Conservation (phyloP, 1,140 invertebrate species). For the Calycopis cecrops region DNA sequence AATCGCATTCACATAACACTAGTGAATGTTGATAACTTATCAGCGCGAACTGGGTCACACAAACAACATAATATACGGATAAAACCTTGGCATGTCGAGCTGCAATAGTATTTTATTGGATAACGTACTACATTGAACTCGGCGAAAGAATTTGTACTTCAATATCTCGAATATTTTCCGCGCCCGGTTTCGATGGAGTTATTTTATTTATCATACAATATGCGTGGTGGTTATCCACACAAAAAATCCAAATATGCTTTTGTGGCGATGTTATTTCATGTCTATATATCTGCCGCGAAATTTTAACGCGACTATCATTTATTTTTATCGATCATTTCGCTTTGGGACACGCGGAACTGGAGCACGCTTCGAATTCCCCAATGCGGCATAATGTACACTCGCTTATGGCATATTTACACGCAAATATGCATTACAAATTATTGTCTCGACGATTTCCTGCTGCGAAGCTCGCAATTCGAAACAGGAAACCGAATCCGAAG, state of each 20-base stretch:
- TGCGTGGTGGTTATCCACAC: neutral
- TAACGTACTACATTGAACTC: constrained; percentile 4
- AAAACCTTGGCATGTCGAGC: constrained; percentile 7
- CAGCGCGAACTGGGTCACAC: constrained; percentile 6
- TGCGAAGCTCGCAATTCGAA: constrained; percentile 32
- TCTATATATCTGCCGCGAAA: no score
- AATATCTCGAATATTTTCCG: constrained; percentile 4
- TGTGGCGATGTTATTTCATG: neutral
- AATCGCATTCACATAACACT: neutral
- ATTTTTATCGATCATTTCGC: no score
- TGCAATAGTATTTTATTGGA: constrained; percentile 4
- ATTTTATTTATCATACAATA: constrained; percentile 1
- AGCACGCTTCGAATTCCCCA: no score
- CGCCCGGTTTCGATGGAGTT: neutral
- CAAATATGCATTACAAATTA: constrained; percentile 11
- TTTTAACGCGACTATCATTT: no score
- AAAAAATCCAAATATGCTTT: constrained; percentile 2
- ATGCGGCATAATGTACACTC: no score
- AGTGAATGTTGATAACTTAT: constrained; percentile 10
- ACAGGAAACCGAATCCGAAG: constrained; percentile 59
- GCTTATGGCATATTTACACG: neutral
- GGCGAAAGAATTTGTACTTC: constrained; percentile 1
- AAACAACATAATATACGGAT: constrained; percentile 9
- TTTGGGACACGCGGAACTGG: no score
- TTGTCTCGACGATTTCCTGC: constrained; percentile 47